Evolutionary conservation across 2,888 invertebrate genomes (phyloP), one percentile per base, ranked within the genome.

Genomic region (Hybos culiciformis): DNA sequence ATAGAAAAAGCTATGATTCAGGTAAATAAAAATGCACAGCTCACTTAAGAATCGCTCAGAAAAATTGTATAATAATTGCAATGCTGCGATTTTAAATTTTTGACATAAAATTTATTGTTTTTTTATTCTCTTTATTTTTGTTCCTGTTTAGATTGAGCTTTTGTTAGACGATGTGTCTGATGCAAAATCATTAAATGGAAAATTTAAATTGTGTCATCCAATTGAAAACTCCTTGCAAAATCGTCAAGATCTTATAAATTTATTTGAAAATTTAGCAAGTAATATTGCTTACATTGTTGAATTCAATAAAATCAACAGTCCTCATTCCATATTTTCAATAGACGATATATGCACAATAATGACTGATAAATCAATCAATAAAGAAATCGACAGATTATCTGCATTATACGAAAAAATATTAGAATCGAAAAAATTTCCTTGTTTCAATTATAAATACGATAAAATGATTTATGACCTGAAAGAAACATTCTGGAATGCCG

Each of bases 201-300:
- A n/a, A n/a, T n/a, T n/a, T n/a, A n/a, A n/a, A n/a, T n/a, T n/a
- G n/a, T n/a, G n/a, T n/a, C n/a, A n/a, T n/a, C n/a, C n/a, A n/a
- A n/a, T n/a, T n/a, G n/a, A n/a, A n/a, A n/a, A n/a, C n/a, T n/a
- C n/a, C n/a, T n/a, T n/a, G n/a, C n/a, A 70, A 1, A 73, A 74
- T 48, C 49, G 49, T 3, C 66, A 76, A 32, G 86, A 90, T 56
- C 72, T 90, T 12, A 72, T 80, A 2, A 91, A 81, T 59, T 77
- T 96, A 43, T 90, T 79, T 60, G 81, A 80, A 58, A 75, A 74
- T n/a, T 64, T 94, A 34, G 84, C 91, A 1, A 77, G 80, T 37
- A 84, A 87, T 63, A 87, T 94, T 63, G 92, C 90, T 41, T 88
- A 80, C 32, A 74, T 93, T 32, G 93, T 94, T 0, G 94, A 96